Conservation (phyloP, 2,888 invertebrate genomes). For the Synergus umbraculus region DNA sequence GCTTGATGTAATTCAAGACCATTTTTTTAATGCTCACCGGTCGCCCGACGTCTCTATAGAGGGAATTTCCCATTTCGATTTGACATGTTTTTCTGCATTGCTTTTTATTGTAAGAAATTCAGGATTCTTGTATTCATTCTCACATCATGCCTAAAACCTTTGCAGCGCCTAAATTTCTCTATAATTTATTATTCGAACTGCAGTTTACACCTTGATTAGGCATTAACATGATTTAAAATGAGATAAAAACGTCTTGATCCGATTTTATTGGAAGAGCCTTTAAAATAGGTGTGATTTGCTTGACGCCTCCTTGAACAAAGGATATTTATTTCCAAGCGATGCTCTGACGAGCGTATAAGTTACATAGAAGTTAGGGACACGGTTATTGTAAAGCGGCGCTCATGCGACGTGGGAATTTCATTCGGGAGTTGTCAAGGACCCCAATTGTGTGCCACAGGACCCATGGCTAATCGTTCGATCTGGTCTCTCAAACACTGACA, state of each 20-base stretch:
- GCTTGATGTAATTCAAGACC: constrained; percentile 68
- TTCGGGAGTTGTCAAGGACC: constrained; percentile 54
- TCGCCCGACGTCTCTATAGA: constrained; percentile 11
- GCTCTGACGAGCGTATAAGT: constrained; percentile 53
- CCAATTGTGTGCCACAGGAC: constrained; percentile 59
- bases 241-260: not conserved
- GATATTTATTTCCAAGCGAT: constrained; percentile 50
- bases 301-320: constrained; percentile 51
- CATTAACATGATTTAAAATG: too few relatives aligned
- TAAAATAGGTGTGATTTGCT: not conserved
- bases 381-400: constrained; percentile 58
- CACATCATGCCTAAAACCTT: too few relatives aligned
- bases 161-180: not conserved
- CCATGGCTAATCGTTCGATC: constrained; percentile 71
- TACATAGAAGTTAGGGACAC: constrained; percentile 53
- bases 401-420: constrained; percentile 72
- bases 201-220: too few relatives aligned
- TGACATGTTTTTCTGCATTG: not conserved
- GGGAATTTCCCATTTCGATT: not conserved
- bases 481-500: constrained; percentile 70
- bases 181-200: not conserved
- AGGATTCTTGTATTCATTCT: not conserved
- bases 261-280: constrained; percentile 18
- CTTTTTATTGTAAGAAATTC: not conserved
- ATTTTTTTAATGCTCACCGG: constrained; percentile 10